These are phyloP conservation scores for Crypturellus tataupa DNA, from an alignment of 2,797 vertebrate genomes.

Conservation along the genomic window DNA sequence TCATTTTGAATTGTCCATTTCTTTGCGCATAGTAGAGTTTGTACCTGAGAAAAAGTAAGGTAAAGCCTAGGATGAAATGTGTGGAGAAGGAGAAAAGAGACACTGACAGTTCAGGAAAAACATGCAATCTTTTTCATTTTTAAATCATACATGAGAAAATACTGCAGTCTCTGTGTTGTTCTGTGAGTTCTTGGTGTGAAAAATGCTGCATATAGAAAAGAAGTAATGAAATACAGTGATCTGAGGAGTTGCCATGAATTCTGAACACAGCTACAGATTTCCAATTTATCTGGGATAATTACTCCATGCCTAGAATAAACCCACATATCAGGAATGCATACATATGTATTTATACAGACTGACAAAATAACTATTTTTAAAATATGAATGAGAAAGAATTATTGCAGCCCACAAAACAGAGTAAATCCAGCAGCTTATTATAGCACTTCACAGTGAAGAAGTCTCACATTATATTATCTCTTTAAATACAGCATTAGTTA, in stretches of 20 bases:
- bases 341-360: not conserved
- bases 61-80: not conserved
- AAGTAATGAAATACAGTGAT: not conserved
- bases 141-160: not conserved
- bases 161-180: not conserved
- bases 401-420: not conserved
- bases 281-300: not conserved
- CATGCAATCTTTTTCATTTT: not conserved
- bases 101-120: not conserved
- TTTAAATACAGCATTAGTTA: not conserved
- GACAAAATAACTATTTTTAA: constrained; percentile 1
- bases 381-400: not conserved
- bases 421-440: not conserved
- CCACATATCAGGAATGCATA: not conserved
- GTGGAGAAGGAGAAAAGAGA: not conserved
- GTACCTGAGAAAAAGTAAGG: not conserved
- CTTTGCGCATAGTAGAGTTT: not conserved
- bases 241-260: not conserved
- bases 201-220: not conserved
- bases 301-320: not conserved
- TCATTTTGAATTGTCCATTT: not conserved
- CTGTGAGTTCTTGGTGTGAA: not conserved
- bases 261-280: not conserved
- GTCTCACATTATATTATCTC: not conserved
- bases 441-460: not conserved